These are phyloP conservation scores for Boulengeromyrus knoepffleri DNA, from an alignment of 2,113 vertebrate species.

Conservation along the genomic window DNA sequence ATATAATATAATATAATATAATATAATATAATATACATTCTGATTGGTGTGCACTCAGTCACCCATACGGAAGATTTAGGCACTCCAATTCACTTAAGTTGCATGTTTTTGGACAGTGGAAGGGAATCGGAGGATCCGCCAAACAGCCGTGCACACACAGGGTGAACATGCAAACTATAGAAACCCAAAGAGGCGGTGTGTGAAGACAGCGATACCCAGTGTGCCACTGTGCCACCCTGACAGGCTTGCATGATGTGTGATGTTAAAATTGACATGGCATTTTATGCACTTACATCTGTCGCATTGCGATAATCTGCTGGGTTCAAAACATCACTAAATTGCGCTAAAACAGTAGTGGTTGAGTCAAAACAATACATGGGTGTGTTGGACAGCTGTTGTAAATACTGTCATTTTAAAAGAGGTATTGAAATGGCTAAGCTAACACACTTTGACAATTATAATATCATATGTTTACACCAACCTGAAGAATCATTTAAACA, in stretches of 20 bases:
- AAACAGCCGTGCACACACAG: background rate
- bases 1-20: background rate
- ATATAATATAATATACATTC: background rate
- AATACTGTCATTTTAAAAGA: background rate
- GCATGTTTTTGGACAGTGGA: background rate
- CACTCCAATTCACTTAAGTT: background rate
- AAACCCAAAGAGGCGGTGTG: background rate
- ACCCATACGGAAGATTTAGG: background rate
- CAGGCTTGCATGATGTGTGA: background rate
- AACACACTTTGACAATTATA: background rate
- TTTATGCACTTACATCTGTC: background rate
- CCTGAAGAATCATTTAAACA: background rate
- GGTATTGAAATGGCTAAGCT: background rate
- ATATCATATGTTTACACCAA: background rate
- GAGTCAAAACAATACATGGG: background rate
- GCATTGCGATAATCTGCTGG: background rate
- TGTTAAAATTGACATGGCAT: background rate
- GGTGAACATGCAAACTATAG: background rate
- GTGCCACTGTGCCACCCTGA: background rate
- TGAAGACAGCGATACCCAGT: background rate
- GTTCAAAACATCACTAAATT: background rate
- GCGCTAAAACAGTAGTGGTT: background rate
- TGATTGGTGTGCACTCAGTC: background rate
- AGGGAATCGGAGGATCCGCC: background rate
- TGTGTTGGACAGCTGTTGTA: background rate